phyloP scores from a whole-genome alignment of 2,113 vertebrate genomes.

The Gobio gobio region DNA sequence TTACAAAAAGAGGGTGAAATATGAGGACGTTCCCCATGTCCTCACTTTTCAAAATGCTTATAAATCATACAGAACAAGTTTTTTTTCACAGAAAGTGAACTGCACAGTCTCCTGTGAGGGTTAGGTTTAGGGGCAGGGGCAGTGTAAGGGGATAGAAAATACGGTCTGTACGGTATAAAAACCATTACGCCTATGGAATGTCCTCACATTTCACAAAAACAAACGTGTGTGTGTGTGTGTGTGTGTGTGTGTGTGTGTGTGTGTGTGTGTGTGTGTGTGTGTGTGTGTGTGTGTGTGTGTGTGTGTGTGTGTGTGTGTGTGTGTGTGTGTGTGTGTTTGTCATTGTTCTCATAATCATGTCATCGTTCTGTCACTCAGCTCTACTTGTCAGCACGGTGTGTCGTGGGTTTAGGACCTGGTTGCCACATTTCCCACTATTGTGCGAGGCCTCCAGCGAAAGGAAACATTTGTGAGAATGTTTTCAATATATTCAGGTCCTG shows the following conservation, averaged over 20 bases:
- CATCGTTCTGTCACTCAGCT: conserved; percentile 60
- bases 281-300: no score
- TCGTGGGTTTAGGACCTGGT: conserved; percentile 74
- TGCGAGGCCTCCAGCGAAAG: conserved; percentile 64
- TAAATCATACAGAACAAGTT: no score
- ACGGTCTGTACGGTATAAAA: no score
- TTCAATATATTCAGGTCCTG: background rate
- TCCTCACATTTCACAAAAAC: no score
- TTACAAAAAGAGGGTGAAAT: no score
- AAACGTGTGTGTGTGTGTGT: conserved; percentile 20
- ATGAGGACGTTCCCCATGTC: no score
- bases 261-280: conserved; percentile 29
- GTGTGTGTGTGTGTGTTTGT: conserved; percentile 12
- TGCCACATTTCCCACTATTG: conserved; percentile 73
- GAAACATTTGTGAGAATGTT: conserved; percentile 45
- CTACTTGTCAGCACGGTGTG: conserved; percentile 65
- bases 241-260: conserved; percentile 25
- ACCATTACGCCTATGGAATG: no score
- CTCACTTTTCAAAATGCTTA: no score
- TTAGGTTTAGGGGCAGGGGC: no score
- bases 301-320: conserved; percentile 34
- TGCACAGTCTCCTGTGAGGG: no score
- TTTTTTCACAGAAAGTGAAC: no score
- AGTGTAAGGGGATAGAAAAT: no score
- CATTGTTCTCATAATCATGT: conserved; percentile 48